Evolutionary conservation across 1,140 invertebrate genomes (phyloP).

Genomic region (Drosophila hydei): DNA sequence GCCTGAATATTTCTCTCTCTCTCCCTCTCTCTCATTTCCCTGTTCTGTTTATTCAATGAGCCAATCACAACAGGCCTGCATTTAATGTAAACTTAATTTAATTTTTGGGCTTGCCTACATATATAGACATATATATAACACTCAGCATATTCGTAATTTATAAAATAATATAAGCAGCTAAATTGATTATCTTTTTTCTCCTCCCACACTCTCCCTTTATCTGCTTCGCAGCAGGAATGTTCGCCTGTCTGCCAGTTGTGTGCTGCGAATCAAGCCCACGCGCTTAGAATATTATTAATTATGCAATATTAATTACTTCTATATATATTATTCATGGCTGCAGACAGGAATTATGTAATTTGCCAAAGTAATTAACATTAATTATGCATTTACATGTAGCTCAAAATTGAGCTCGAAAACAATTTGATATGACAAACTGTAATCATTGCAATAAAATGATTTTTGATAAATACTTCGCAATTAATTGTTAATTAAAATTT

Average conservation of each 20-base stretch:
- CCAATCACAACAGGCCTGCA: not conserved
- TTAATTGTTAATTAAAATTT: not conserved
- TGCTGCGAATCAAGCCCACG: no score
- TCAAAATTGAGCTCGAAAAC: slow-evolving; percentile 1
- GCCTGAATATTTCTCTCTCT: not conserved
- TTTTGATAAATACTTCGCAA: no score
- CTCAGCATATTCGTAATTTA: no score
- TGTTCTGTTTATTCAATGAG: not conserved
- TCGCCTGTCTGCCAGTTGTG: not conserved
- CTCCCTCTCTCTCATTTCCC: not conserved
- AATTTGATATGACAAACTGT: not conserved
- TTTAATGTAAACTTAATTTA: slow-evolving; percentile 33
- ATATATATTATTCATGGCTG: slow-evolving; percentile 5
- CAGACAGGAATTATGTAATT: not conserved
- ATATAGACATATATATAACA: no score
- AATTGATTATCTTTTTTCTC: no score
- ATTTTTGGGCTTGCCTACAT: slow-evolving; percentile 32
- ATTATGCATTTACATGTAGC: slow-evolving; percentile 1
- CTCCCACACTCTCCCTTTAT: no score
- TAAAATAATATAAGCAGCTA: no score
- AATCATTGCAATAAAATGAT: slow-evolving; percentile 3
- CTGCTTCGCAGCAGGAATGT: no score
- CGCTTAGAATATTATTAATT: not conserved
- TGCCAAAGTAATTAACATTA: slow-evolving; percentile 16
- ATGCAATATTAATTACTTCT: slow-evolving; percentile 7